Conservation (phyloP, 1,140 invertebrate species). For the Helicoverpa armigera region DNA sequence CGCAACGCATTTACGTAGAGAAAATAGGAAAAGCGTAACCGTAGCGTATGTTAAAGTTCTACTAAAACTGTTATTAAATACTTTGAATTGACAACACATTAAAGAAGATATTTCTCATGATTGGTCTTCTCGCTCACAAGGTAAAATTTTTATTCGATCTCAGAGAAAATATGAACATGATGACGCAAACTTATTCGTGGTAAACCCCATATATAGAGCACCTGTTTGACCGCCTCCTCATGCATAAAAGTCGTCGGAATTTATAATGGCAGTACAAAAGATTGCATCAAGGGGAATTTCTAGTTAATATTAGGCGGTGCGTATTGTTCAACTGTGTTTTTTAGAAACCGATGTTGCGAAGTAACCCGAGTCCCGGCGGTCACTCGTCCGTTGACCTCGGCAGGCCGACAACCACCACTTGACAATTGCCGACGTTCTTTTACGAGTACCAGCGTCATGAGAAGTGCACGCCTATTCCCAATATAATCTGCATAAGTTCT, state of each 20-base stretch:
- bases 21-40: neutral
- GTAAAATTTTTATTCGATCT: neutral
- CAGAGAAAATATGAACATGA: neutral
- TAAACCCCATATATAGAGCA: conserved; percentile 19
- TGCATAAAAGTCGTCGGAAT: conserved; percentile 10
- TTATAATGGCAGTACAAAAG: conserved; percentile 16
- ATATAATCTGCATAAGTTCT: conserved; percentile 33
- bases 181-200: conserved; percentile 18
- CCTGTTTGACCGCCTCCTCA: conserved; percentile 16
- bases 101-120: too few species aligned
- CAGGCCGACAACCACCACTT: conserved; percentile 42
- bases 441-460: conserved; percentile 45
- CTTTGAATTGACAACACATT: too few species aligned
- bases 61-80: too few species aligned
- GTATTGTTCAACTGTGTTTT: conserved; percentile 36
- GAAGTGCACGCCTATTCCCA: neutral
- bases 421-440: conserved; percentile 54
- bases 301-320: conserved; percentile 22
- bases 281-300: conserved; percentile 25
- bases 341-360: conserved; percentile 41
- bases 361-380: conserved; percentile 60
- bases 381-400: conserved; percentile 68
- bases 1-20: neutral
- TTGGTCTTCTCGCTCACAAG: neutral
- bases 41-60: too few species aligned